Percentiles rank a stretch among this genome's conserved stretches.
These are phyloP conservation scores for Solea solea DNA, from an alignment of 2,113 vertebrate genomes.

Conservation along the genomic window DNA sequence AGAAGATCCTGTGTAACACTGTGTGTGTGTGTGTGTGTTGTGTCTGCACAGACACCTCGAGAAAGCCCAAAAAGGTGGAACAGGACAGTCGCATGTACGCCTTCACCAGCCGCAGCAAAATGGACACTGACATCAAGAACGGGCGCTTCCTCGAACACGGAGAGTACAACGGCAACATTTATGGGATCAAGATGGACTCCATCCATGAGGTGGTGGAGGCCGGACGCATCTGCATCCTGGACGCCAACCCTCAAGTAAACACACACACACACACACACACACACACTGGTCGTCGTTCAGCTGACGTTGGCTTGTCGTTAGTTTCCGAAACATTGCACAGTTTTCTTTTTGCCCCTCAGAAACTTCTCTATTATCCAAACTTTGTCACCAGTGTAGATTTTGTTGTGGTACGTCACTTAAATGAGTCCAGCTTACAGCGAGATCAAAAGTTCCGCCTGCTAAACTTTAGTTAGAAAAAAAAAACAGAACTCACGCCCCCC, in stretches of 20 bases:
- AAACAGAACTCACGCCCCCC: no score
- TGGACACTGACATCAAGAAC: conserved; percentile 92
- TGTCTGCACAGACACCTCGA: conserved; percentile 86
- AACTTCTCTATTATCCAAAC: no score
- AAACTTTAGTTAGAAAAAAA: no score
- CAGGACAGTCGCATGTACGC: conserved; percentile 88
- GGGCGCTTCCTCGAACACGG: conserved; percentile 93
- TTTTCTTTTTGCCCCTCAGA: no score
- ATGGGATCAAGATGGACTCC: conserved; percentile 93
- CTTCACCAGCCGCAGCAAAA: conserved; percentile 91
- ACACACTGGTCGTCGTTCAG: neutral
- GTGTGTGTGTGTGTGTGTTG: neutral
- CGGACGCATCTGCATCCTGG: conserved; percentile 92
- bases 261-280: neutral
- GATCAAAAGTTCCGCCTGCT: no score
- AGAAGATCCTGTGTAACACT: no score
- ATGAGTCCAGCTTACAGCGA: no score
- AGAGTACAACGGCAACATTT: conserved; percentile 94
- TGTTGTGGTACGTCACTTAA: no score
- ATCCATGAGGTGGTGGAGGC: conserved; percentile 93
- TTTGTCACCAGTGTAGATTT: no score
- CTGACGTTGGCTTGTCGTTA: no score
- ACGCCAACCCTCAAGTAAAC: conserved; percentile 92
- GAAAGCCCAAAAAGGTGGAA: conserved; percentile 90
- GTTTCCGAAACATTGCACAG: no score